Base-by-base conservation (phyloP, 2,888 invertebrate genomes). In the Xylota sylvarum region DNA sequence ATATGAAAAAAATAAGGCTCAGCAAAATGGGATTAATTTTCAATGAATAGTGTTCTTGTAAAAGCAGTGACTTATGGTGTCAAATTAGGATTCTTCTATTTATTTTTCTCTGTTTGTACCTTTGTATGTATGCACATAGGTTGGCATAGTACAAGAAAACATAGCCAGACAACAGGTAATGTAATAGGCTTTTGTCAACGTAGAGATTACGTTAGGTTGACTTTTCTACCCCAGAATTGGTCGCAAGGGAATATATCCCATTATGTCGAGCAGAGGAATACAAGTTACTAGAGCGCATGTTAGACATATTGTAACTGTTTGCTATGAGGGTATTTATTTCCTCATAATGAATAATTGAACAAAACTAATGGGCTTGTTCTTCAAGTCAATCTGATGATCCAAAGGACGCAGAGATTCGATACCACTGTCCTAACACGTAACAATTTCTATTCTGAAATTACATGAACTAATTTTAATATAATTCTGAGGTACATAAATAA, bases 321-420 rank as follows among this genome's bases (percentile, higher is more conserved):
- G 48, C 58, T 40, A n/a, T n/a, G n/a, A 3, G 37, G 65, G 74
- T 73, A 74, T 74, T 80, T 80, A 67, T 74, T 52, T 80, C 50
- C 67, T 72, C 72, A 72, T 79, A 72, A 79, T 79, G 79, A 79
- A 79, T 79, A 79, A 79, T 79, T 79, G 79, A 79, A 65, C 65
- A 50, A 50, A 50, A 65, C 65, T 65, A 65, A 65, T 65, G 65
- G 65, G 35, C 64, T 48, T 17, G 46, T 32, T 19, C 35, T 35
- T 32, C 17, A 65, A 35, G 64, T 19, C n/a, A 48, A 79, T 10
- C 43, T 60, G 50, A 52, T 69, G 70, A 70, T 62, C 32, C 43
- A 35, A 12, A 27, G 43, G 27, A 35, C 17, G 19, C 27, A 14
- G 52, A 56, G 70, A 79, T 79, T 79, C 55, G 70, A 72, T 72